Evolutionary conservation across 2,888 invertebrate species (phyloP), one percentile per base, ranked within the genome.

Genomic region (Anoplius nigerrimus): DNA sequence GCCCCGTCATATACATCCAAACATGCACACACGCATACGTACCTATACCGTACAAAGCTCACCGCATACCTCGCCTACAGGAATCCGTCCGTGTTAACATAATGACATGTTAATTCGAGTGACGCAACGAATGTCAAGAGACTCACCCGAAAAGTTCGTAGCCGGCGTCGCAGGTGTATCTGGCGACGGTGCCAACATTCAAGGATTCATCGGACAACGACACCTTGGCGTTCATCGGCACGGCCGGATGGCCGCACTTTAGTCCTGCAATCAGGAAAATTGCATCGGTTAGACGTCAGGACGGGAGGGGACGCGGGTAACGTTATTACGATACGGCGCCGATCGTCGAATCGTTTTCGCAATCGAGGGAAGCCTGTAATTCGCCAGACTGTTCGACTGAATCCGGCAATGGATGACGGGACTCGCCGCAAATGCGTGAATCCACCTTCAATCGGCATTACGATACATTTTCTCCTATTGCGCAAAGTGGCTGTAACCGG

Each of bases 101-200:
- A 34, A 34, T 34, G 34, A 34, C 34, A 34, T 34, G 34, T 34
- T 34, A 34, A 34, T 34, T 34, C 34, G 34, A 8, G 1, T 34
- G 34, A 34, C 34, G 34, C 11, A 34, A 34, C 34, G 48, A 48
- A 8, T 18, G 21, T 5, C n/a, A 20, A 16, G 8, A 20, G 13
- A 58, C 79, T 89, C 84, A 91, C 90, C 97, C 97, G 87, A 97
- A 97, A 15, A 97, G 92, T 88, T 97, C 96, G 89, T 96, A 97
- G 15, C 95, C 97, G 43, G 95, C 93, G 87, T 97, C 97, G 85
- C 97, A 97, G 74, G 93, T 92, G 89, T 96, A 97, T 34, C 92
- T 93, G 48, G 96, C 96, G 15, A 90, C 89, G 0, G 93, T 92
- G 45, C 94, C 94, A 5, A 90, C 89, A 74, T 86, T 84, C 74